phyloP scores from a whole-genome alignment of 2,113 vertebrate species.

The Acrocephalus arundinaceus region DNA sequence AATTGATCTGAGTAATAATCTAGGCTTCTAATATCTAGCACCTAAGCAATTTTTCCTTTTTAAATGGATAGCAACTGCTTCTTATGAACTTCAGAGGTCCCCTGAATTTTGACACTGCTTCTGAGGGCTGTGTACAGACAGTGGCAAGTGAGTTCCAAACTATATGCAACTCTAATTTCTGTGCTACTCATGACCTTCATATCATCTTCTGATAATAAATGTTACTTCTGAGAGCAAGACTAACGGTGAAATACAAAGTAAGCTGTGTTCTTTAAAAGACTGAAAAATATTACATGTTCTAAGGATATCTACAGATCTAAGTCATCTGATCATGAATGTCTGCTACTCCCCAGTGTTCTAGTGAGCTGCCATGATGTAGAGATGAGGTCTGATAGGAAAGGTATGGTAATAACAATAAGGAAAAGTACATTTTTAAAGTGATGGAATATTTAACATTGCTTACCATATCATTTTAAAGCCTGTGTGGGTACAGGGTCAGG shows the following conservation, averaged over 20 bases:
- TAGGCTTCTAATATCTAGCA: background rate
- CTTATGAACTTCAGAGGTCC: background rate
- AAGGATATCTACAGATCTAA: background rate
- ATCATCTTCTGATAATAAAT: background rate
- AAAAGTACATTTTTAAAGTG: background rate
- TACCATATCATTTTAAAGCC: background rate
- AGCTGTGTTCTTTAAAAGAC: background rate
- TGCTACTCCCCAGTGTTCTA: background rate
- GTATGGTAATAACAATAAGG: background rate
- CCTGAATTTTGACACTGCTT: background rate
- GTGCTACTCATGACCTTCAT: background rate
- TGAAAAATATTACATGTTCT: background rate
- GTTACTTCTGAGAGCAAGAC: background rate
- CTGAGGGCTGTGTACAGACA: background rate
- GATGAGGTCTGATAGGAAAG: background rate
- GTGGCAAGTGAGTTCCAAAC: background rate
- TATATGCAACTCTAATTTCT: background rate
- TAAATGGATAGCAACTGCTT: background rate
- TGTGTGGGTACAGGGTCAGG: background rate
- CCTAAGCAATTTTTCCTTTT: background rate
- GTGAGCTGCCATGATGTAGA: background rate
- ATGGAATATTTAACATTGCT: background rate
- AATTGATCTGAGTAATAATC: background rate
- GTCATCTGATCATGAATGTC: background rate
- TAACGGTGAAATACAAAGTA: background rate